Evolutionary conservation across 2,888 invertebrate species (phyloP).

Genomic region (Acleris sparsana): DNA sequence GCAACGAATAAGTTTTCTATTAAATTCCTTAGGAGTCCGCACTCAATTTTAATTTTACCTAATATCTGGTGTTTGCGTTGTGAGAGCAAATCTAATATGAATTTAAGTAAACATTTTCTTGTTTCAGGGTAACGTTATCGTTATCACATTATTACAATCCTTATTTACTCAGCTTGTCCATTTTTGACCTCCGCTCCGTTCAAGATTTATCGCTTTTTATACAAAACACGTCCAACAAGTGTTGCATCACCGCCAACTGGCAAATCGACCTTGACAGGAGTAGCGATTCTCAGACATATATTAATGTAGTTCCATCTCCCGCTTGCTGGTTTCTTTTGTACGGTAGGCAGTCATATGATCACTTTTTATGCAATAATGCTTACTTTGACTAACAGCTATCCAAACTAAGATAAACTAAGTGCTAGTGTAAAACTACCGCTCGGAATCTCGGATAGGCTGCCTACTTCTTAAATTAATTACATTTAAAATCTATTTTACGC

Average conservation of each 20-base stretch:
- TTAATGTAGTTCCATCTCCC: conserved; percentile 30
- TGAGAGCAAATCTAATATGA: neutral
- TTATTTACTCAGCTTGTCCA: conserved; percentile 41
- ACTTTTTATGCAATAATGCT: too few species aligned
- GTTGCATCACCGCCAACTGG: conserved; percentile 68
- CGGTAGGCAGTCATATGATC: neutral
- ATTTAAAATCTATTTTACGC: too few species aligned
- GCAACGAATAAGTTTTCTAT: neutral
- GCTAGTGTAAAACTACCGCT: too few species aligned
- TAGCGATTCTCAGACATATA: conserved; percentile 45
- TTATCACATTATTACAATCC: conserved; percentile 23
- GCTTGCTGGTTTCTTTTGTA: conserved; percentile 12
- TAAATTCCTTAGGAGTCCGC: neutral
- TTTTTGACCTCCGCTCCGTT: conserved; percentile 49
- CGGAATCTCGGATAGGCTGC: too few species aligned
- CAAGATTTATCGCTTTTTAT: conserved; percentile 67
- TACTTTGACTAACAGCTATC: too few species aligned
- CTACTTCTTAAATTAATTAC: too few species aligned
- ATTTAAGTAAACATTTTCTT: neutral
- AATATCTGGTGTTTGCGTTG: neutral
- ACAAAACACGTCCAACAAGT: conserved; percentile 66
- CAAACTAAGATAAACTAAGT: too few species aligned
- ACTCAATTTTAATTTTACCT: neutral
- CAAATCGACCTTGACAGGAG: conserved; percentile 68
- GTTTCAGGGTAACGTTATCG: conserved; percentile 17